Evolutionary conservation across 2,888 invertebrate genomes (phyloP).

Genomic region (Acrobasis suavella): DNA sequence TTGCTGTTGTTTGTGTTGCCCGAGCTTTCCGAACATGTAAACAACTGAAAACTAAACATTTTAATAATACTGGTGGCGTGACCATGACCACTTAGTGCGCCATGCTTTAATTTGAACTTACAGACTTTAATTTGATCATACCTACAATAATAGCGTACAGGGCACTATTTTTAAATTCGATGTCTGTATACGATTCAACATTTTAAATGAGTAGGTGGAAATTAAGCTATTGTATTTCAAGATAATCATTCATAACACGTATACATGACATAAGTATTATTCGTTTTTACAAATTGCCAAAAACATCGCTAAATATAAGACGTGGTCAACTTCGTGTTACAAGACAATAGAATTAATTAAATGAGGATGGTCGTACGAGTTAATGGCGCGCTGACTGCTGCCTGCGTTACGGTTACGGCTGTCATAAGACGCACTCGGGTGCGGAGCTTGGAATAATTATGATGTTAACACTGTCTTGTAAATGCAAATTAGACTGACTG

Average conservation of each 20-base stretch:
- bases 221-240: neutral
- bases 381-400: neutral
- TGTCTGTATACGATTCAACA: neutral
- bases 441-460: neutral
- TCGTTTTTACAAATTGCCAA: neutral
- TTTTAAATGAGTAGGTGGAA: neutral
- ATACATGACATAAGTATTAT: neutral
- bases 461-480: neutral
- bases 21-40: neutral
- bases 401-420: neutral
- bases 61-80: neutral
- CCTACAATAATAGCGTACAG: neutral
- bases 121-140: neutral
- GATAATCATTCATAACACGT: neutral
- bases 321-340: neutral
- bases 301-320: neutral
- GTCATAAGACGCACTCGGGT: neutral
- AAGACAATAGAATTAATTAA: constrained; percentile 10
- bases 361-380: neutral
- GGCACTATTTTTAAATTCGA: neutral
- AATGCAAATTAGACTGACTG: neutral
- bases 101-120: neutral
- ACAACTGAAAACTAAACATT: neutral
- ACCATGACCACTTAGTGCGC: neutral
- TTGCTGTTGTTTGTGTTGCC: neutral